These are phyloP conservation scores for Rhinella marina DNA, from an alignment of 2,797 vertebrate species.

Conservation along the genomic window DNA sequence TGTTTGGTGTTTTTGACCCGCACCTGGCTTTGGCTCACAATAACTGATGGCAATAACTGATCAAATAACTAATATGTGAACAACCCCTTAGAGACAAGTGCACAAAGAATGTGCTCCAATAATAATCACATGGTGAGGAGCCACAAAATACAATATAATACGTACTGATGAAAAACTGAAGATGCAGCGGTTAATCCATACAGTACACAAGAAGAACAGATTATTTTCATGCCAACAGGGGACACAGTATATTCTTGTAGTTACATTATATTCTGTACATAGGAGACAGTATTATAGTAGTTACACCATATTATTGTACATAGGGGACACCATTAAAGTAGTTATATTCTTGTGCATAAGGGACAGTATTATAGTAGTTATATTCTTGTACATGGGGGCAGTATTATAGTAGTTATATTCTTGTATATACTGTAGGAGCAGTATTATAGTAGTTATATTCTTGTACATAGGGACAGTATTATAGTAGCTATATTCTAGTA, in stretches of 20 bases:
- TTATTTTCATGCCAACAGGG: not conserved
- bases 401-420: constrained; percentile 1
- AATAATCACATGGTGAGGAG: not conserved
- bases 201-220: too few relatives aligned
- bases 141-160: not conserved
- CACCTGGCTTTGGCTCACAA: too few relatives aligned
- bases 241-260: not conserved
- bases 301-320: not conserved
- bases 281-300: not conserved
- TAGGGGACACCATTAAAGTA: not conserved
- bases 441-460: constrained; percentile 2
- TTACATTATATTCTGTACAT: too few relatives aligned
- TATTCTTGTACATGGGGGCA: not conserved
- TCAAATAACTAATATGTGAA: too few relatives aligned
- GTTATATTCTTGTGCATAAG: too few relatives aligned
- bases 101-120: not conserved
- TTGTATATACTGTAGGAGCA: not conserved
- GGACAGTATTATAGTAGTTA: too few relatives aligned
- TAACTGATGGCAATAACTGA: too few relatives aligned
- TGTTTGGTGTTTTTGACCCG: too few relatives aligned
- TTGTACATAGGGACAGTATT: not conserved
- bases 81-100: not conserved
- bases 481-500: constrained; percentile 3
- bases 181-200: too few relatives aligned
- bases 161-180: too few relatives aligned